Base-by-base conservation (phyloP, 2,888 invertebrate genomes). In the Coleophora flavipennella region DNA sequence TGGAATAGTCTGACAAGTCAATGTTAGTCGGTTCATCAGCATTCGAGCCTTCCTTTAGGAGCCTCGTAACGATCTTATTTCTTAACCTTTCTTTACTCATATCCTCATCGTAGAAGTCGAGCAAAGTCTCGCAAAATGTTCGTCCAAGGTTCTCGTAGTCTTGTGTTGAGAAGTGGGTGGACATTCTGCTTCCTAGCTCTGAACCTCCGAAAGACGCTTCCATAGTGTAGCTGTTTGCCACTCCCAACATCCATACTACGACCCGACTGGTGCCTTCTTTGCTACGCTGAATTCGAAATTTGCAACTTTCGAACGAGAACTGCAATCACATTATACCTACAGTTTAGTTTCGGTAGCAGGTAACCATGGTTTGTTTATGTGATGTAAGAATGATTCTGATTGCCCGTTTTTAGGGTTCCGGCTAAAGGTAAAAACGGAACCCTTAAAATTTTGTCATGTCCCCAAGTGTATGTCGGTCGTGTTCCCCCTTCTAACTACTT, bases 161-260 rank as follows among this genome's bases (percentile, higher is more conserved):
- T 65, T 86, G 85, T n/a, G 90, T 90, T 20, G 90, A 90, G 66
- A 96, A 97, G 71, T 97, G 97, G 13, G 93, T 94, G 4, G 92
- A 92, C 53, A 88, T 87, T 64, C 94, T 88, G 33, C 92, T 90
- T 2, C 95, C 95, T 40, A 96, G 75, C 48, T 91, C 91, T 2
- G 96, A 94, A 8, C 97, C 97, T 37, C 95, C 95, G 70, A 97
- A 94, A 0, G 97, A 96, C 7, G 97, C 96, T 81, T 97, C 97
- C 89, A 97, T 90, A 3, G 97, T 97, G 67, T 95, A 97, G 71
- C 96, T 97, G 62, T 97, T 96, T 42, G 92, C 91, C 34, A 97
- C 93, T 14, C 97, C 97, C 88, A 97, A 89, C 88, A 96, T 93
- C 96, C 96, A 97, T 59, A 96, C 92, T 1, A 97, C 96, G 8